Evolutionary conservation across 2,113 vertebrate genomes (phyloP).

Genomic region (Symphodus melops): DNA sequence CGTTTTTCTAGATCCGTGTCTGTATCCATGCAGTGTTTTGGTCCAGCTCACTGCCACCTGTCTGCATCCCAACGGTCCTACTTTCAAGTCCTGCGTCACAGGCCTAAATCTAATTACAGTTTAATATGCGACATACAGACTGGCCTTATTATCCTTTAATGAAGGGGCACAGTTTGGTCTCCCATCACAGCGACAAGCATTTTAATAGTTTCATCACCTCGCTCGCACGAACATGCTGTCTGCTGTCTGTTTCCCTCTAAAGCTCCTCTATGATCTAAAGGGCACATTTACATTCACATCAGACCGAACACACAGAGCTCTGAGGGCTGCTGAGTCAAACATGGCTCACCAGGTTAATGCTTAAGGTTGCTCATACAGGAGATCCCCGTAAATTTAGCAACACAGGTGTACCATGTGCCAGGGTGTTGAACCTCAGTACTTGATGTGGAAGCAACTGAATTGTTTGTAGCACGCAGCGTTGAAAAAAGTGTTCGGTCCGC

Average conservation of each 20-base stretch:
- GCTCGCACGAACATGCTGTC: constrained; percentile 29
- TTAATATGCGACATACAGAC: constrained; percentile 53
- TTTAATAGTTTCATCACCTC: constrained; percentile 60
- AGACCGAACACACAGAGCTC: neutral
- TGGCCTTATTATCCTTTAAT: constrained; percentile 69
- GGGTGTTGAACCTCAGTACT: neutral
- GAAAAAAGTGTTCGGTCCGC: too few relatives aligned
- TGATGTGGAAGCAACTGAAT: too few relatives aligned
- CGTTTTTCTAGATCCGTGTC: neutral
- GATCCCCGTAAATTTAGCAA: neutral
- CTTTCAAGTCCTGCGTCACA: constrained; percentile 39
- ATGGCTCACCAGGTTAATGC: constrained; percentile 19
- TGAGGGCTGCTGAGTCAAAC: constrained; percentile 21
- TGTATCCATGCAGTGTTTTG: constrained; percentile 2
- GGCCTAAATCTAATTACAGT: constrained; percentile 67
- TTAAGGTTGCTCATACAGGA: constrained; percentile 20
- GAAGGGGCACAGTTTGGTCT: constrained; percentile 63
- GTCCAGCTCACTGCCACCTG: constrained; percentile 22
- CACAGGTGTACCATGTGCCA: neutral
- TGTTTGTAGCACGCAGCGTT: too few relatives aligned
- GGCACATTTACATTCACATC: constrained; percentile 54
- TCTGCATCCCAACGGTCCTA: constrained; percentile 18
- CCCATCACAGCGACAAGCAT: constrained; percentile 60
- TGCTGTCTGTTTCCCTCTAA: constrained; percentile 24
- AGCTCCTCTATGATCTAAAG: constrained; percentile 32